Conservation (phyloP, 2,113 vertebrate species). For the Microcebus murinus region DNA sequence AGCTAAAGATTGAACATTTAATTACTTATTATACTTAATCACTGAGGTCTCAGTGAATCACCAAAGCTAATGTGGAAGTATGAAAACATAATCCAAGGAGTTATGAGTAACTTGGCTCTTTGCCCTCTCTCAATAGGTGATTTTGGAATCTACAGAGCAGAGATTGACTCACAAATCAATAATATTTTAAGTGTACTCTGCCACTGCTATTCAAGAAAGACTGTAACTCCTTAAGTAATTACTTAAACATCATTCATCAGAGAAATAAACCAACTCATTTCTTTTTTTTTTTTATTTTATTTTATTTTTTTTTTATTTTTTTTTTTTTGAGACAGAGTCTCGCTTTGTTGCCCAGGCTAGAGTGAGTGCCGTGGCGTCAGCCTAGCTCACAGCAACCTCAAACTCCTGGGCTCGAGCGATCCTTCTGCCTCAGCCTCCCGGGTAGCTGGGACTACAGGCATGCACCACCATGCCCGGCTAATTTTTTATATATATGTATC, state of each 20-base stretch:
- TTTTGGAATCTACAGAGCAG: neutral
- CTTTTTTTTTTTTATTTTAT: too few species aligned
- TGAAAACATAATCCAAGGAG: neutral
- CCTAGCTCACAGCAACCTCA: too few species aligned
- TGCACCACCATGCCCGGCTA: too few species aligned
- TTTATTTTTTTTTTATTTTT: too few species aligned
- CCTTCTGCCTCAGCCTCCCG: too few species aligned
- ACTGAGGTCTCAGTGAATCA: neutral
- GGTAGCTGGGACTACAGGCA: too few species aligned
- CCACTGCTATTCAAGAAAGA: constrained; percentile 2
- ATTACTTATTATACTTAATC: neutral
- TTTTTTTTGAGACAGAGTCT: too few species aligned
- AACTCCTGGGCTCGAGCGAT: too few species aligned
- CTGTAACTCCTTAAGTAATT: neutral
- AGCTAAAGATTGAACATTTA: neutral
- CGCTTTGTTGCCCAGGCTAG: too few species aligned
- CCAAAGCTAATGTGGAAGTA: neutral
- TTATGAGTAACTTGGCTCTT: neutral
- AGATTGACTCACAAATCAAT: neutral
- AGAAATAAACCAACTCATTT: neutral
- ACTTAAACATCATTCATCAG: constrained; percentile 10
- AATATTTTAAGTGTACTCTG: neutral
- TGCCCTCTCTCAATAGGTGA: neutral
- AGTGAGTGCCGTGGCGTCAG: too few species aligned
- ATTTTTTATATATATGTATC: too few species aligned